Percentiles rank a stretch among this genome's conserved stretches.
These are phyloP conservation scores for Timandra comae DNA, from an alignment of 2,888 invertebrate genomes.

Conservation along the genomic window DNA sequence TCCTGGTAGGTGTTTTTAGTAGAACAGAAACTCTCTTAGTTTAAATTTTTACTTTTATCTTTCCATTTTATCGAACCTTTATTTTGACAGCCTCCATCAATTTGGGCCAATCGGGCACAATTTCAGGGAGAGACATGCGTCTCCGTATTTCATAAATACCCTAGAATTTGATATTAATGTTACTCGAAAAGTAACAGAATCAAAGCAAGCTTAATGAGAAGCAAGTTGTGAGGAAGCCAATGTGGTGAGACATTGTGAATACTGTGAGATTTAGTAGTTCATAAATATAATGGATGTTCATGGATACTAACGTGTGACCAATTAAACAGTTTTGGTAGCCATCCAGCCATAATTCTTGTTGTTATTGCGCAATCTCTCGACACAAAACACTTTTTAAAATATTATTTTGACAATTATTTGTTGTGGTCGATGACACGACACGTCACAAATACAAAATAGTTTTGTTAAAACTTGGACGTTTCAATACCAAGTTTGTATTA, in stretches of 20 bases:
- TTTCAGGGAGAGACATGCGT: conserved; percentile 81
- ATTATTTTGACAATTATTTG: conserved; percentile 20
- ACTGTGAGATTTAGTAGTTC: conserved; percentile 6
- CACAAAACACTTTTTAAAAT: conserved; percentile 7
- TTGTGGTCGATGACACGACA: conserved; percentile 1
- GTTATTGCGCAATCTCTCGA: conserved; percentile 1
- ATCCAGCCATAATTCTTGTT: conserved; percentile 39
- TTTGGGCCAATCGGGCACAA: conserved; percentile 88
- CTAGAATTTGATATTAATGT: conserved; percentile 74
- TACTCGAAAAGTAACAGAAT: conserved; percentile 36
- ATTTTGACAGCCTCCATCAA: conserved; percentile 80
- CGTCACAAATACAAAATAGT: conserved; percentile 9
- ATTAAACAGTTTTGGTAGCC: conserved; percentile 38
- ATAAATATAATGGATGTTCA: conserved; percentile 3
- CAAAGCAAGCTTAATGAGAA: conserved; percentile 21
- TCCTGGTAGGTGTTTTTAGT: conserved; percentile 31
- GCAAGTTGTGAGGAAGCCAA: conserved; percentile 31
- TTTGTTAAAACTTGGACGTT: conserved; percentile 19
- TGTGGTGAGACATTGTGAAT: conserved; percentile 18
- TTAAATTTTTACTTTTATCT: conserved; percentile 48
- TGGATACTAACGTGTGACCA: conserved; percentile 42
- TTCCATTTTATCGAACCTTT: conserved; percentile 79
- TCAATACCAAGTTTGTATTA: conserved; percentile 12
- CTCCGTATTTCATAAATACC: conserved; percentile 82
- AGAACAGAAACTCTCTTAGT: conserved; percentile 35